Evolutionary conservation across 2,113 vertebrate genomes (phyloP).

Genomic region (Tyto alba): DNA sequence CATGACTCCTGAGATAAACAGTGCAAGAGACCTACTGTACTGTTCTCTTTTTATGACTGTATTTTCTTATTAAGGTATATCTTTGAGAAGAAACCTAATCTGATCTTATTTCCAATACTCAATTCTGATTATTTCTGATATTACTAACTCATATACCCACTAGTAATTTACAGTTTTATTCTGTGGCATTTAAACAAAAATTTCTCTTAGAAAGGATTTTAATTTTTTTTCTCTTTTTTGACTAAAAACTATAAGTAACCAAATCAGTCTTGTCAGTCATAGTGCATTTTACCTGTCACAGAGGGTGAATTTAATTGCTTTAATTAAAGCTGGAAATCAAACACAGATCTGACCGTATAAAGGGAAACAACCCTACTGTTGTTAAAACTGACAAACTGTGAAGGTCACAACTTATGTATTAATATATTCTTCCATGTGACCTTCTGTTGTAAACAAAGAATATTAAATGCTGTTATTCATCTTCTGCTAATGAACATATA

Average conservation of each 20-base stretch:
- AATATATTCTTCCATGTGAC: constrained; percentile 65
- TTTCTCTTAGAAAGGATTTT: neutral
- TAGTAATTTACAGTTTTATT: neutral
- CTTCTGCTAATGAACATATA: constrained; percentile 70
- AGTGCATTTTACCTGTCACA: neutral
- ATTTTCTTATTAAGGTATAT: neutral
- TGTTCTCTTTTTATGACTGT: neutral
- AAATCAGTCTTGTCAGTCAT: neutral
- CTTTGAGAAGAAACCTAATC: neutral
- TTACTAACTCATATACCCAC: neutral
- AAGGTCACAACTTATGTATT: constrained; percentile 69
- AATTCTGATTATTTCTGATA: neutral
- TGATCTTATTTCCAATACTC: neutral
- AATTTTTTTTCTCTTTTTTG: neutral
- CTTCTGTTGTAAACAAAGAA: constrained; percentile 76
- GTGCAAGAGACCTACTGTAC: neutral
- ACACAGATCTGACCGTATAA: neutral
- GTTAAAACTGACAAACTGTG: constrained; percentile 36
- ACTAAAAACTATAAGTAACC: neutral
- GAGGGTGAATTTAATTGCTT: constrained; percentile 57
- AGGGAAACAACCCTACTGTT: constrained; percentile 30
- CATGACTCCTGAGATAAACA: neutral
- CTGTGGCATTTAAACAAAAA: neutral
- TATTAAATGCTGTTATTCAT: constrained; percentile 71
- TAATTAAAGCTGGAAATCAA: constrained; percentile 64